A percentile compares a stretch with the other conserved stretches of the same genome.
Evolutionary conservation across 2,888 invertebrate species (phyloP).

Genomic region (Meiosimyza platycephala): DNA sequence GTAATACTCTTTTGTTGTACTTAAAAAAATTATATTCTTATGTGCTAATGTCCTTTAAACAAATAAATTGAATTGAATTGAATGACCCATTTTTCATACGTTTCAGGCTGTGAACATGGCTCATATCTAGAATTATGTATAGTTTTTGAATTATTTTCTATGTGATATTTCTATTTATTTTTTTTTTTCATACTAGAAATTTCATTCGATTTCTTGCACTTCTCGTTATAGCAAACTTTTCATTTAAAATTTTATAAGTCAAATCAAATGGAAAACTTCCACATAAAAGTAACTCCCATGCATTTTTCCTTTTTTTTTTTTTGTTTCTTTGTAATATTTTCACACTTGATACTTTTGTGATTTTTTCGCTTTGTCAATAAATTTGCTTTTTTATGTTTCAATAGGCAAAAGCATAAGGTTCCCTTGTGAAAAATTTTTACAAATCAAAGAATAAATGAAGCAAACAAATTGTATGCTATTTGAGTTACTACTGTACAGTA

Average conservation of each 20-base stretch:
- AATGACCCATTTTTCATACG: too few relatives aligned
- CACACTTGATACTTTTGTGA: background rate
- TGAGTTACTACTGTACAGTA: conserved; percentile 34
- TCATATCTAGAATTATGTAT: too few relatives aligned
- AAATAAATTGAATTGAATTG: too few relatives aligned
- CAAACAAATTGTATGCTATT: conserved; percentile 43
- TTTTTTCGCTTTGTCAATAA: background rate
- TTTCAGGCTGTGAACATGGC: too few relatives aligned
- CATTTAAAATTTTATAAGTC: conserved; percentile 30
- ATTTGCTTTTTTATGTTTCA: background rate
- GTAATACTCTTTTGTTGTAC: too few relatives aligned
- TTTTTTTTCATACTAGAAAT: too few relatives aligned
- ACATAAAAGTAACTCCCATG: conserved; percentile 20
- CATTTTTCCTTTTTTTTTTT: background rate
- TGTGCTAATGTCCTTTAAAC: too few relatives aligned
- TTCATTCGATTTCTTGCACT: background rate
- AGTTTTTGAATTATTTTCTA: too few relatives aligned
- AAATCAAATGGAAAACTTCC: conserved; percentile 40
- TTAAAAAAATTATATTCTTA: too few relatives aligned
- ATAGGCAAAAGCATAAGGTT: conserved; percentile 9
- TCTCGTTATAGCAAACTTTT: conserved; percentile 2
- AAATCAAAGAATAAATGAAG: conserved; percentile 42
- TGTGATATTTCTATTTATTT: too few relatives aligned
- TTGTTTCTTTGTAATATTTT: background rate
- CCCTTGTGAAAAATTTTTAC: conserved; percentile 27